These are phyloP conservation scores for Eilema depressum DNA, from an alignment of 2,888 invertebrate genomes.

Conservation along the genomic window DNA sequence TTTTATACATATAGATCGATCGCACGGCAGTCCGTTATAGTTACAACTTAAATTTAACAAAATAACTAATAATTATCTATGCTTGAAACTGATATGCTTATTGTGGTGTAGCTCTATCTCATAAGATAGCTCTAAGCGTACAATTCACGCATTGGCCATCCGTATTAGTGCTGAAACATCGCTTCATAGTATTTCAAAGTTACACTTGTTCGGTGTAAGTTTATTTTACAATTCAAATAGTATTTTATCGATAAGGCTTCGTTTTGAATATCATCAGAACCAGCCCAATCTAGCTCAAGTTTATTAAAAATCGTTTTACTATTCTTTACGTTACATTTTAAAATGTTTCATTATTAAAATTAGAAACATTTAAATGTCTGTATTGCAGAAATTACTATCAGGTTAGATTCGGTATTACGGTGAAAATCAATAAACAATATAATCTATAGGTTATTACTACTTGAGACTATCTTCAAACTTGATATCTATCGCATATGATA, in stretches of 20 bases:
- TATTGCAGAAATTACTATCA: not conserved
- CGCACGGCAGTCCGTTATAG: conserved; percentile 28
- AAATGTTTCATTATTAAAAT: not conserved
- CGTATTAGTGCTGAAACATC: conserved; percentile 58
- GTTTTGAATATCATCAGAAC: not conserved
- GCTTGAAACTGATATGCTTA: conserved; percentile 78
- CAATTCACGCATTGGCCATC: conserved; percentile 37
- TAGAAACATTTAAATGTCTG: not conserved
- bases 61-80: conserved; percentile 68
- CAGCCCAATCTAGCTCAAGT: conserved; percentile 2
- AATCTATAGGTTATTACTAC: not conserved
- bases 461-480: not conserved
- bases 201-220: conserved; percentile 27
- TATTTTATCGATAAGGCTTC: too few species aligned
- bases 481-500: not conserved
- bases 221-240: too few species aligned
- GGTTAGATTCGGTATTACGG: not conserved
- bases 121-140: conserved; percentile 2
- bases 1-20: conserved; percentile 13
- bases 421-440: not conserved
- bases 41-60: conserved; percentile 56
- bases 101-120: conserved; percentile 62
- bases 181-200: conserved; percentile 27
- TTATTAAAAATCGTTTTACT: not conserved
- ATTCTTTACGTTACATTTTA: not conserved